These are phyloP conservation scores for Shargacucullia verbasci DNA, from an alignment of 2,888 invertebrate genomes.

Conservation along the genomic window DNA sequence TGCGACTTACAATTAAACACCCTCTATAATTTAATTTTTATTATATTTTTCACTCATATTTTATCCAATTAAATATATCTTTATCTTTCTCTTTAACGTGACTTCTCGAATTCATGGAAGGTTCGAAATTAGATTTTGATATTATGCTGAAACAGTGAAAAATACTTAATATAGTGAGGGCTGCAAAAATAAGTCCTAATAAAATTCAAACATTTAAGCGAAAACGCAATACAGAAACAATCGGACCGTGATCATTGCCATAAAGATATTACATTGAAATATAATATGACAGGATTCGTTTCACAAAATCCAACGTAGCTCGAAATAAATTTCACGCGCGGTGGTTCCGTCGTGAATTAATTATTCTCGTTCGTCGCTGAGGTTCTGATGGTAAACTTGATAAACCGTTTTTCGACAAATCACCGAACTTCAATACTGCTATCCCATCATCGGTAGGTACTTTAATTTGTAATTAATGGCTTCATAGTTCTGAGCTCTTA, in stretches of 20 bases:
- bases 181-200: too few relatives aligned
- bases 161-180: too few relatives aligned
- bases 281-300: slow-evolving; percentile 32
- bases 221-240: slow-evolving; percentile 12
- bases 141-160: too few relatives aligned
- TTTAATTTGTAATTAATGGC: too few relatives aligned
- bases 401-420: slow-evolving; percentile 40
- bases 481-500: too few relatives aligned
- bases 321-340: slow-evolving; percentile 58
- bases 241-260: slow-evolving; percentile 1
- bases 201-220: neutral
- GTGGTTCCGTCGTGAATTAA: slow-evolving; percentile 61
- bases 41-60: too few relatives aligned
- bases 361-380: slow-evolving; percentile 39
- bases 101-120: too few relatives aligned
- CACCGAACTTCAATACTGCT: slow-evolving; percentile 16
- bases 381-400: slow-evolving; percentile 46
- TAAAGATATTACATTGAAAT: slow-evolving; percentile 31
- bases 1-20: too few relatives aligned
- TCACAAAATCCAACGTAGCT: slow-evolving; percentile 39
- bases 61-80: too few relatives aligned
- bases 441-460: slow-evolving; percentile 4
- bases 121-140: too few relatives aligned
- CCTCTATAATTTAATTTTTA: too few relatives aligned
- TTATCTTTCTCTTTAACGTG: too few relatives aligned